phyloP scores from a whole-genome alignment of 2,113 vertebrate genomes.

The Physeter macrocephalus region DNA sequence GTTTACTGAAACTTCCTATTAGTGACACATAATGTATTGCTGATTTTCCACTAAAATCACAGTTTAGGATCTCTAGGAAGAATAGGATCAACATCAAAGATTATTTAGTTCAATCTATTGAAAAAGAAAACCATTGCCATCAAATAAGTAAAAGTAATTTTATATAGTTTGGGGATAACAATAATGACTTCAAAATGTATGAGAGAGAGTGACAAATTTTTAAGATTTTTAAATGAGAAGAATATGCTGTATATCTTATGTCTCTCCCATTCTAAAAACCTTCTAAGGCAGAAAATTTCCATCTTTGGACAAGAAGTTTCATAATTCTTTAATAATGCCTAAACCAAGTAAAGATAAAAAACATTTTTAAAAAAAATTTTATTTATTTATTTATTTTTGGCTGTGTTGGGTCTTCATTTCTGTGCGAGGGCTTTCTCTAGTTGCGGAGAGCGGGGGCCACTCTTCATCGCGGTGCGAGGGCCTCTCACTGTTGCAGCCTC shows the following conservation, averaged over 20 bases:
- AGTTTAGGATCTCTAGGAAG: slow-evolving; percentile 67
- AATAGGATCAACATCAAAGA: slow-evolving; percentile 16
- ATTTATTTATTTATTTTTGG: no score
- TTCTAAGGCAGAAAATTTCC: neutral
- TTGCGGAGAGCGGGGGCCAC: no score
- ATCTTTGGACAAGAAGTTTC: neutral
- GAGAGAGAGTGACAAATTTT: neutral
- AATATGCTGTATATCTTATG: neutral
- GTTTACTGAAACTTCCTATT: slow-evolving; percentile 64
- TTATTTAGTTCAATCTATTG: slow-evolving; percentile 26
- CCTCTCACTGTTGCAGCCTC: accelerated
- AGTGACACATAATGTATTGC: slow-evolving; percentile 69
- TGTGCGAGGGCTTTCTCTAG: no score
- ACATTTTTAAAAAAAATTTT: neutral
- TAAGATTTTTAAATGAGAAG: neutral
- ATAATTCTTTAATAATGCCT: neutral
- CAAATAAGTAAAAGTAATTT: neutral
- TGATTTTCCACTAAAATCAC: slow-evolving; percentile 71
- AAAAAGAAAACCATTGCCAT: neutral
- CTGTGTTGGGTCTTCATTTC: no score
- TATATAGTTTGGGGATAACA: neutral
- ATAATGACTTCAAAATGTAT: slow-evolving; percentile 10
- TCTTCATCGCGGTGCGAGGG: no score
- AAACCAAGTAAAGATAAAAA: neutral
- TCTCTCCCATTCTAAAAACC: neutral